phyloP scores from a whole-genome alignment of 1,140 invertebrate genomes.

The Hermatobates lingyangjiaoensis region DNA sequence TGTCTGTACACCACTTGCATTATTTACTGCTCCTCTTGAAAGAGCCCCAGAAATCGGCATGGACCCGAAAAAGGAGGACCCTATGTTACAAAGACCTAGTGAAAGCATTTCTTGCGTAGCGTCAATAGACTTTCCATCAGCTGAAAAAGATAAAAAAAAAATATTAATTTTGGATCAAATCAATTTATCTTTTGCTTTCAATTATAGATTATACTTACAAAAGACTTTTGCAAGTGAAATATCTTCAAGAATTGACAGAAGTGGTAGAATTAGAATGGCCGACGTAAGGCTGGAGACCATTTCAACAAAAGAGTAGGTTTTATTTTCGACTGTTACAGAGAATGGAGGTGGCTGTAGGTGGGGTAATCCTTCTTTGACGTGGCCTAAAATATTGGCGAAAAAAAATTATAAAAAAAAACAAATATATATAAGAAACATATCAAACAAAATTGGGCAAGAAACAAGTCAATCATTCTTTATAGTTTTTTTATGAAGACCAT shows the following conservation, averaged over 20 bases:
- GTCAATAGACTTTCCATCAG: conserved; percentile 45
- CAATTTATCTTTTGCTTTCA: background rate
- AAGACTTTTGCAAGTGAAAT: conserved; percentile 68
- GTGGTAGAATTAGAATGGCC: conserved; percentile 55
- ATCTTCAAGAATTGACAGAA: conserved; percentile 60
- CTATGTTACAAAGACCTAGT: conserved; percentile 58
- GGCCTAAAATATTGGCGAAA: conserved; percentile 25
- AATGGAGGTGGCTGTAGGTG: conserved; percentile 40
- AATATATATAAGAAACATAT: background rate
- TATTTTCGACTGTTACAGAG: conserved; percentile 35
- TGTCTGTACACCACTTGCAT: conserved; percentile 63
- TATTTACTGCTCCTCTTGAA: conserved; percentile 68
- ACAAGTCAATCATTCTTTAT: too few relatives aligned
- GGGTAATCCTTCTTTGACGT: conserved; percentile 49
- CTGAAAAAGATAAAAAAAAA: too few relatives aligned
- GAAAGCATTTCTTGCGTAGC: conserved; percentile 64
- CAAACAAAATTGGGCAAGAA: too few relatives aligned
- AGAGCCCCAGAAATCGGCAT: conserved; percentile 74
- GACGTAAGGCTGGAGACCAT: conserved; percentile 46
- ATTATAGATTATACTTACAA: conserved; percentile 28
- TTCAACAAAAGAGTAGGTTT: conserved; percentile 43
- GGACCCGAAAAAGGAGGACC: conserved; percentile 64
- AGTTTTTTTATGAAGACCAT: too few relatives aligned
- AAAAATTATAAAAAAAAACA: background rate
- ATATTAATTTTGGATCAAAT: too few relatives aligned